phyloP scores from a whole-genome alignment of 2,797 vertebrate genomes.

The Characodon lateralis region DNA sequence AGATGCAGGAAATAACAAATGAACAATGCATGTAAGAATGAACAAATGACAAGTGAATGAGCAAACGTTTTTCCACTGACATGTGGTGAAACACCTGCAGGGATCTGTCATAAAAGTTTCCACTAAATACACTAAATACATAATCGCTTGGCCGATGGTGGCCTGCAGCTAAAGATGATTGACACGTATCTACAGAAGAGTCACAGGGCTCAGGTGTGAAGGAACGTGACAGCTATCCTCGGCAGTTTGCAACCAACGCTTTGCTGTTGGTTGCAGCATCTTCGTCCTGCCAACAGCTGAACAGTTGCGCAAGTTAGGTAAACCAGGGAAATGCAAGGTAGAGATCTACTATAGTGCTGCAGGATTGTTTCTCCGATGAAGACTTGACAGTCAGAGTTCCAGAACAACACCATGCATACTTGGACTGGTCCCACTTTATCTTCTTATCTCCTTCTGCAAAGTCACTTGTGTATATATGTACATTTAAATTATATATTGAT shows the following conservation, averaged over 20 bases:
- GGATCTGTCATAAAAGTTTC: conserved; percentile 53
- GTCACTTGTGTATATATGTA: too few species aligned
- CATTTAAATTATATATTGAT: too few species aligned
- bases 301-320: neutral
- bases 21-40: conserved; percentile 9
- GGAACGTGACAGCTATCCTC: conserved; percentile 82
- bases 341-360: neutral
- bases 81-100: conserved; percentile 27
- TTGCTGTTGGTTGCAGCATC: conserved; percentile 76
- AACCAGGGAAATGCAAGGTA: neutral
- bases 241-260: conserved; percentile 68
- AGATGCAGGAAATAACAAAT: neutral
- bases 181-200: conserved; percentile 65
- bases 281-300: conserved; percentile 62
- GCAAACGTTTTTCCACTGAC: conserved; percentile 39
- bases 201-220: conserved; percentile 67
- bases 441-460: too few species aligned
- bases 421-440: too few species aligned
- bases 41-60: conserved; percentile 34
- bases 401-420: too few species aligned
- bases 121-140: conserved; percentile 47
- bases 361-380: neutral
- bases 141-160: conserved; percentile 60
- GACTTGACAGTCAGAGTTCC: too few species aligned
- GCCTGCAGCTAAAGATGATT: conserved; percentile 58